These are phyloP conservation scores for Asobara japonica DNA, from an alignment of 1,140 invertebrate genomes.

Conservation along the genomic window DNA sequence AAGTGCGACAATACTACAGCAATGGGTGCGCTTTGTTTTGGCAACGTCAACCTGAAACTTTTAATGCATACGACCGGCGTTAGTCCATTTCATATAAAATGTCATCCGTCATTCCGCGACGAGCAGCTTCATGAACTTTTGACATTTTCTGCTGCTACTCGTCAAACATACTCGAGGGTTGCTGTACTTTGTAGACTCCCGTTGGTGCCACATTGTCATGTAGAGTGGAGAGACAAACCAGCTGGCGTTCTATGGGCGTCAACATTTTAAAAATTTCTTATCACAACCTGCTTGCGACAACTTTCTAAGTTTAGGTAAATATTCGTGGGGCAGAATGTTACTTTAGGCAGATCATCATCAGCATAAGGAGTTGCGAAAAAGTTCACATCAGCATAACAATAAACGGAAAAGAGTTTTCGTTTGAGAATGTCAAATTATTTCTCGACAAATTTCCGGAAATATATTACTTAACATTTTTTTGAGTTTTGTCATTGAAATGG, in stretches of 20 bases:
- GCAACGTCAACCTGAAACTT: neutral
- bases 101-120: neutral
- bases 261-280: neutral
- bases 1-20: too few relatives aligned
- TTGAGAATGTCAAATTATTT: too few relatives aligned
- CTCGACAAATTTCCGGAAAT: too few relatives aligned
- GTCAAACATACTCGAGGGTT: conserved; percentile 9
- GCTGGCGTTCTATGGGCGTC: neutral
- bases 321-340: neutral
- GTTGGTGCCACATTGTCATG: neutral
- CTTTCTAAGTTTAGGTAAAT: neutral
- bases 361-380: too few relatives aligned
- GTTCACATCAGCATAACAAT: too few relatives aligned
- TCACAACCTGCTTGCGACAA: neutral
- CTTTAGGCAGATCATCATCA: neutral
- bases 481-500: too few relatives aligned
- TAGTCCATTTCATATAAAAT: neutral
- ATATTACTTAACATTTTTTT: too few relatives aligned
- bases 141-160: conserved; percentile 2
- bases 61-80: neutral
- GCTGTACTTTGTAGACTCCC: neutral
- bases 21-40: too few relatives aligned
- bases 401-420: too few relatives aligned
- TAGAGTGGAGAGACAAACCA: neutral
- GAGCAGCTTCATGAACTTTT: conserved; percentile 8